A percentile compares a stretch with the other conserved stretches of the same genome.
Conservation (phyloP, 1,140 invertebrate genomes). For the Drepana arcuata region DNA sequence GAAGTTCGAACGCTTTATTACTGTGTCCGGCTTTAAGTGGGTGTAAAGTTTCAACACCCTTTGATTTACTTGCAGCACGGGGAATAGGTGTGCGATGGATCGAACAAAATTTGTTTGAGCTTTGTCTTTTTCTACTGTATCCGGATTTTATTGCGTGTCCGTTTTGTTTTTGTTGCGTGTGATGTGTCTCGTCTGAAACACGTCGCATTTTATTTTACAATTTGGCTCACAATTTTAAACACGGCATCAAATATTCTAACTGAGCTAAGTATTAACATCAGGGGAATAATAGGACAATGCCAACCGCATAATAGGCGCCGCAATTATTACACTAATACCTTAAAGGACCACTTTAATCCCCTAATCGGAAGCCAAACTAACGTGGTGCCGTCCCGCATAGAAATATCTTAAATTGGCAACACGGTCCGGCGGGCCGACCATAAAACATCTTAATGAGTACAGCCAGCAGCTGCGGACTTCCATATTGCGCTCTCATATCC, state of each 20-base stretch:
- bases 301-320: slow-evolving; percentile 46
- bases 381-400: slow-evolving; percentile 62
- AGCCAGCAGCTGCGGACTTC: slow-evolving; percentile 58
- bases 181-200: slow-evolving; percentile 12
- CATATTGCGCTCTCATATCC: slow-evolving; percentile 68
- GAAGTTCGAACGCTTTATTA: slow-evolving; percentile 70
- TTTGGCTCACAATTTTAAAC: neutral
- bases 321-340: slow-evolving; percentile 65
- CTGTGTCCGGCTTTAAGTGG: slow-evolving; percentile 70
- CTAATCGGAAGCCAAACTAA: slow-evolving; percentile 69
- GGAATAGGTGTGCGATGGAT: slow-evolving; percentile 44
- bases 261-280: slow-evolving; percentile 27
- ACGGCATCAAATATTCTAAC: slow-evolving; percentile 7
- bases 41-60: slow-evolving; percentile 72
- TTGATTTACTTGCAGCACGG: slow-evolving; percentile 63
- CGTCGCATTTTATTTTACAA: slow-evolving; percentile 11
- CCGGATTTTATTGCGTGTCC: slow-evolving; percentile 15
- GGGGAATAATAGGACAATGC: slow-evolving; percentile 37
- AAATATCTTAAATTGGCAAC: slow-evolving; percentile 71
- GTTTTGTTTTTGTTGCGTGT: slow-evolving; percentile 21
- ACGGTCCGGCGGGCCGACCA: slow-evolving; percentile 63
- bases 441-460: slow-evolving; percentile 71
- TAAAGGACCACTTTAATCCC: slow-evolving; percentile 64
- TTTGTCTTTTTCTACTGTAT: slow-evolving; percentile 33
- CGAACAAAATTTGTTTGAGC: slow-evolving; percentile 38